Evolutionary conservation across 2,113 vertebrate species (phyloP), one percentile per base, ranked within the genome.

Genomic region (Neolamprologus caudopunctatus): DNA sequence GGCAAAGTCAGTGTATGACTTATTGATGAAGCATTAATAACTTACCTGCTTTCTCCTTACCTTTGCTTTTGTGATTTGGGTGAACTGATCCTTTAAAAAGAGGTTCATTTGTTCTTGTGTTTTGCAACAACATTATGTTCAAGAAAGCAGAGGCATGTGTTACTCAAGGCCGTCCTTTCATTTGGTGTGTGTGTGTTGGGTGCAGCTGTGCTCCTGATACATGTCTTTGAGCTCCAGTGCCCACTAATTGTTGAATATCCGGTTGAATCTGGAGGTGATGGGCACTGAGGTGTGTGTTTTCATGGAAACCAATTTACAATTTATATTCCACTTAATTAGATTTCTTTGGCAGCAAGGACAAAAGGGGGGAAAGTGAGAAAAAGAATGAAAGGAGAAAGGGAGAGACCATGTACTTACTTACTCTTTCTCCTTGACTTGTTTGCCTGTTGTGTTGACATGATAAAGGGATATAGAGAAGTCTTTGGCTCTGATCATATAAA

Each of bases 401-500:
- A 75, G 19, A 8, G 53, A 81, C 35, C 28, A 4, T 24, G 53
- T 31, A 4, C 61, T 84, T 35, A 4, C 61, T 83, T n/a, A 73
- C 53, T 81, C 79, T 40, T 14, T 83, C 84, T 84, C 84, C 82
- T 87, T 91, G 84, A 85, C 87, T 79, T 16, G 11, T 37, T 66
- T 17, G 71, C 31, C 86, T 37, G 16, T 7, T 26, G 82, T 47
- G 89, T 47, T 35, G 82, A 90, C 81, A 82, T 80, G 85, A 83
- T 16, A 63, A 57, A 35, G 54, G 71, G 87, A 80, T 21, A 12
- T 5, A 68, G n/a, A 78, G 45, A 87, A 61, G 88, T 83, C 78
- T 85, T 82, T 54, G 73, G 71, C 68, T 90, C 31, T 89, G 87
- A 94, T 93, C 85, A 58, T 88, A 93, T 94, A 84, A 90, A 42